Percentiles rank a stretch among this genome's conserved stretches.
phyloP scores from a whole-genome alignment of 2,113 vertebrate genomes.

The Odocoileus virginianus region DNA sequence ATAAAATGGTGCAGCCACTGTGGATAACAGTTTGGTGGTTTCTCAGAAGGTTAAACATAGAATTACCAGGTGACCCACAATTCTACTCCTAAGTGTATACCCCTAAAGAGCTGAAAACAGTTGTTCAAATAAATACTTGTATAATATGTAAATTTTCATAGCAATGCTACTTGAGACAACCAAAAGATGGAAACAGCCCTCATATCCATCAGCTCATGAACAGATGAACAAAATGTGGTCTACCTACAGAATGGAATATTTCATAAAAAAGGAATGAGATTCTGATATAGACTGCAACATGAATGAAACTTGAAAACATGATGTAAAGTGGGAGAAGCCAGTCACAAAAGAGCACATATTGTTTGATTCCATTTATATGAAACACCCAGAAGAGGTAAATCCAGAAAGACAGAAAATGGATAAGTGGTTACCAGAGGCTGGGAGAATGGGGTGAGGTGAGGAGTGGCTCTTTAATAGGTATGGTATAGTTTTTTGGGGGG shows the following conservation, averaged over 20 bases:
- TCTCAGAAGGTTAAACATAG: not conserved
- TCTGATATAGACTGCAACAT: too few relatives aligned
- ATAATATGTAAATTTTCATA: not conserved
- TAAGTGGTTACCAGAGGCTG: not conserved
- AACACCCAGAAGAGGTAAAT: not conserved
- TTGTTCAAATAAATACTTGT: not conserved
- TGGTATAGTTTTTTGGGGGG: not conserved
- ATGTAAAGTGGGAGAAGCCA: not conserved
- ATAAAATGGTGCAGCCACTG: not conserved
- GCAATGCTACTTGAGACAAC: too few relatives aligned
- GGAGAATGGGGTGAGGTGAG: fast-evolving
- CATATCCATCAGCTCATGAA: not conserved
- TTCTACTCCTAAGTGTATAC: not conserved
- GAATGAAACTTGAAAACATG: not conserved
- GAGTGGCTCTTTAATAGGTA: not conserved
- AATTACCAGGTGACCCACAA: not conserved
- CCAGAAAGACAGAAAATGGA: not conserved
- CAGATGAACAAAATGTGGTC: not conserved
- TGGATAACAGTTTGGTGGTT: not conserved
- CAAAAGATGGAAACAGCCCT: not conserved
- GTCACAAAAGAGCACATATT: not conserved
- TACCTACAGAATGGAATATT: not conserved
- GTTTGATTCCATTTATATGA: not conserved
- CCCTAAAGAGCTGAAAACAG: not conserved
- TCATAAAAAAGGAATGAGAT: not conserved